phyloP scores from a whole-genome alignment of 2,113 vertebrate species.

The Apistogramma diplotaenia region DNA sequence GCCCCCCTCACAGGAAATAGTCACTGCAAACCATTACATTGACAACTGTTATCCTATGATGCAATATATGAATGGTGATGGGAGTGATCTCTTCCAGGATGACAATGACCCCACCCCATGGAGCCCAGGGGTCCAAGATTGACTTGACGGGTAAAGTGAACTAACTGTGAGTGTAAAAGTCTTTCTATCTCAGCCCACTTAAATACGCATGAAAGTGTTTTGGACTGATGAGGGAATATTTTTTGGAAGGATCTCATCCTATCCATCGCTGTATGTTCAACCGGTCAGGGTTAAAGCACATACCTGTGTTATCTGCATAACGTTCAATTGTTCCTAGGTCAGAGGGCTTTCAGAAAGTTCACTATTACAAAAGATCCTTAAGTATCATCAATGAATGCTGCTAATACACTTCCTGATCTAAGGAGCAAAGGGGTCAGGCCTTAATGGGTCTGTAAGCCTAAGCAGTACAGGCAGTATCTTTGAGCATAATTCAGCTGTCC shows the following conservation, averaged over 20 bases:
- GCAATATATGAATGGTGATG: background rate
- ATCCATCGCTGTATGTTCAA: background rate
- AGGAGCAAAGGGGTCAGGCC: constrained; percentile 2
- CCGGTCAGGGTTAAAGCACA: background rate
- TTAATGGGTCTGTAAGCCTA: constrained; percentile 4
- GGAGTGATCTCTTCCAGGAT: background rate
- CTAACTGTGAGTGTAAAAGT: background rate
- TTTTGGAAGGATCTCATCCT: background rate
- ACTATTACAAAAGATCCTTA: background rate
- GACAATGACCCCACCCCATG: background rate
- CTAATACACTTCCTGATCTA: background rate
- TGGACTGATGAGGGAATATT: background rate
- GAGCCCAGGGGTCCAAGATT: background rate
- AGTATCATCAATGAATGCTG: constrained; percentile 3
- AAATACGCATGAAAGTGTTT: background rate
- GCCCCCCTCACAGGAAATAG: background rate
- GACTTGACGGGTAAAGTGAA: background rate
- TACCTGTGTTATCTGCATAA: background rate
- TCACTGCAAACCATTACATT: background rate
- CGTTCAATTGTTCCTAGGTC: background rate
- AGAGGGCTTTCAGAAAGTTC: background rate
- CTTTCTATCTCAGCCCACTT: background rate
- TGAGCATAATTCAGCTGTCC: constrained; percentile 12
- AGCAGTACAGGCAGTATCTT: constrained; percentile 17
- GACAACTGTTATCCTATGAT: background rate